Base-by-base conservation (phyloP, 2,113 vertebrate species). In the Daboia siamensis region DNA sequence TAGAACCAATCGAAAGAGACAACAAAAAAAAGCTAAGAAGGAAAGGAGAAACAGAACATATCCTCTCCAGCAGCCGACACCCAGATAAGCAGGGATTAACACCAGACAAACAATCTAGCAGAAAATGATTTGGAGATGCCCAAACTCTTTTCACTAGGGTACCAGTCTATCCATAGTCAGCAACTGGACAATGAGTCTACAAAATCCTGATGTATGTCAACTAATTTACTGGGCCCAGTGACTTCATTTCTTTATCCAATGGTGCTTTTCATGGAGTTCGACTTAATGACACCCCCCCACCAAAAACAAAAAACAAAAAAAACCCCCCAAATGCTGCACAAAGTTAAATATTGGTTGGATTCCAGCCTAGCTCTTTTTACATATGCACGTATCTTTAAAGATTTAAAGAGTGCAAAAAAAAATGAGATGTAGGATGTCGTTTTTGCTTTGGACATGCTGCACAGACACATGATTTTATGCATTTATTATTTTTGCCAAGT, bases 401-500 rank as follows among this genome's bases (percentile, higher is more conserved):
- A 92, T 95, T 86, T 56, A 85, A 87, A 94, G 94, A 94, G 88
- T 44, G 55, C 1, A 86, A n/a, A 93, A 39, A n/a, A n/a, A 94
- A 93, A 94, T 91, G 86, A 93, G 54, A 74, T 94, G 90, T 33
- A 33, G 29, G 29, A 3, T 80, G n/a, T 69, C 61, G n/a, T 33
- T 74, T 74, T 74, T 51, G 48, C 48, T 51, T 91, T 94, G 91
- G 90, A 93, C 94, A 94, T 93, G 86, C 94, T 93, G 86, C 93
- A 94, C 44, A 89, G 93, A 93, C 89, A 93, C 0, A 0, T 89
- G 86, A 52, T 4, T 95, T 96, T 96, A 89, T 92, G 91, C 93
- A 94, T 95, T 96, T 94, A 91, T 64, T 92, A 87, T 87, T 96
- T 96, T 94, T 93, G 86, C 91, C 52, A 84, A 88, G 86, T 94